Percentiles rank a stretch among this genome's conserved stretches.
Conservation (phyloP, 35 echinoderm and acorn worm species). For the Heliocidaris tuberculata region DNA sequence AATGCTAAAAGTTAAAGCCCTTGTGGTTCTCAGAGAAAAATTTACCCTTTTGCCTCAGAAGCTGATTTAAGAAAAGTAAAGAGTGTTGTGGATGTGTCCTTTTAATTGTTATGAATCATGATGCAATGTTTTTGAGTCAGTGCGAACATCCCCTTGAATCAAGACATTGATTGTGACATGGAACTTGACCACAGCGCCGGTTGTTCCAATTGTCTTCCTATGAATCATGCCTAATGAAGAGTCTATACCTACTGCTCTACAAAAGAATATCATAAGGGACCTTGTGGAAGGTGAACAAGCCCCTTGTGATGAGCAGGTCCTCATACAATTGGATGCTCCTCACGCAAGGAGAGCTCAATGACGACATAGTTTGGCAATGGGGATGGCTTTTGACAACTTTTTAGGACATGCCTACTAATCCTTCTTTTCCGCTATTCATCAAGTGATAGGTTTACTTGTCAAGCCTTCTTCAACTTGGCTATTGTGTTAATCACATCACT, state of each 20-base stretch:
- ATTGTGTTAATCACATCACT: not conserved
- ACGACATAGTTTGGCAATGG: not conserved
- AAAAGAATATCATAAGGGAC: not conserved
- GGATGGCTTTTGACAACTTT: not conserved
- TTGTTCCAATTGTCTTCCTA: not conserved
- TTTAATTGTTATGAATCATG: not conserved
- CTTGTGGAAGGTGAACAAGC: not conserved
- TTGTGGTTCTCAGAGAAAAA: not conserved
- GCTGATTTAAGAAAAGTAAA: not conserved
- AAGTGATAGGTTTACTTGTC: not conserved
- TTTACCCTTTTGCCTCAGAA: not conserved
- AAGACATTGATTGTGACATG: slow-evolving; percentile 12
- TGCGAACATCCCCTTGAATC: not conserved
- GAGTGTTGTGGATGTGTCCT: not conserved
- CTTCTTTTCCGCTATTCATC: not conserved
- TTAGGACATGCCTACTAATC: slow-evolving; percentile 2
- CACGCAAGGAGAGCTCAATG: not conserved
- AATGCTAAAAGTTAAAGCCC: no score
- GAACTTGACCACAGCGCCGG: not conserved
- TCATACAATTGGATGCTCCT: not conserved
- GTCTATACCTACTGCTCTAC: not conserved
- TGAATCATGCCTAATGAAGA: not conserved
- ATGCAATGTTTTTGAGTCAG: not conserved
- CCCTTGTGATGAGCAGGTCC: not conserved
- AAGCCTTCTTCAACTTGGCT: not conserved